Evolutionary conservation across 2,888 invertebrate genomes (phyloP).

Genomic region (Eustalomyia histrio): DNA sequence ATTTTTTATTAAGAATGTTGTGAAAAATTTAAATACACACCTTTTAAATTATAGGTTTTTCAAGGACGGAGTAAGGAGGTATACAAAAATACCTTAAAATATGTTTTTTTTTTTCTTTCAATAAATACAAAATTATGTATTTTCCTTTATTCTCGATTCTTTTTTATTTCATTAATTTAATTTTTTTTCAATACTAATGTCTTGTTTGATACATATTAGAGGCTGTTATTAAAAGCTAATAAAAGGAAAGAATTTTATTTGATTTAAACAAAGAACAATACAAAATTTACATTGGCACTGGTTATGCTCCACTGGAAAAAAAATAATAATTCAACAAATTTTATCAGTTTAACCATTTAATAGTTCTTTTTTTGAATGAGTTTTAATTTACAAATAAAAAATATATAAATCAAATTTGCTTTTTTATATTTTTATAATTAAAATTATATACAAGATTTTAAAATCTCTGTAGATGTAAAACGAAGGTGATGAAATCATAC

Average conservation of each 20-base stretch:
- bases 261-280: conserved; percentile 33
- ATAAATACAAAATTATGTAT: conserved; percentile 44
- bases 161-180: conserved; percentile 24
- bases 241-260: conserved; percentile 49
- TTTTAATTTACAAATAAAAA: conserved; percentile 36
- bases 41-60: conserved; percentile 75
- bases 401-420: conserved; percentile 36
- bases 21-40: conserved; percentile 64
- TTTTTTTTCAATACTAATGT: conserved; percentile 36
- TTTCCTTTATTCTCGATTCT: conserved; percentile 42
- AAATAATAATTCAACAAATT: conserved; percentile 21
- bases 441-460: neutral
- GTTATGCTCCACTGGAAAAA: conserved; percentile 54
- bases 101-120: conserved; percentile 36
- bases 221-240: conserved; percentile 60
- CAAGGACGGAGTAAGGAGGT: conserved; percentile 80
- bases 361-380: conserved; percentile 36
- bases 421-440: conserved; percentile 27
- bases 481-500: no score
- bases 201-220: conserved; percentile 58
- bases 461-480: no score
- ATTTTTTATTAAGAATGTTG: conserved; percentile 48
- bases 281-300: conserved; percentile 51
- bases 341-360: conserved; percentile 31
- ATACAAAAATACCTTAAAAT: conserved; percentile 70